Evolutionary conservation across 2,797 vertebrate genomes (phyloP).

Genomic region (Cichlasoma orientale): DNA sequence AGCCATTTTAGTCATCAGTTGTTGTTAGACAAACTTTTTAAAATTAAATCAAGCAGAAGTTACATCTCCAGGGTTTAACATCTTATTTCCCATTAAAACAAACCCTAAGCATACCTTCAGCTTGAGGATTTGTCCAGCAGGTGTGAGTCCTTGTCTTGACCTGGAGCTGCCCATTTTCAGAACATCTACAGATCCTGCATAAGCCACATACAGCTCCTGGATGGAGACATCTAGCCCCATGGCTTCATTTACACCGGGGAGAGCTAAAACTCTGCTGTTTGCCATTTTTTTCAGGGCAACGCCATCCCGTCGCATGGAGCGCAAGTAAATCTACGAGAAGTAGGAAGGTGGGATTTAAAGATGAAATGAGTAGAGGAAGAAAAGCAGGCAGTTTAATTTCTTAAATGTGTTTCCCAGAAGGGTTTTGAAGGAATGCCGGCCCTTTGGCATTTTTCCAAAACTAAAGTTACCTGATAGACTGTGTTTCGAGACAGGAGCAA

Average conservation of each 20-base stretch:
- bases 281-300: conserved; percentile 77
- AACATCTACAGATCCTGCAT: conserved; percentile 77
- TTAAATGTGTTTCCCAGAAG: not conserved
- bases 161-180: conserved; percentile 74
- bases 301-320: conserved; percentile 68
- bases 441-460: not conserved
- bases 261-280: conserved; percentile 61
- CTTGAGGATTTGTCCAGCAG: conserved; percentile 72
- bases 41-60: not conserved
- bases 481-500: conserved; percentile 77
- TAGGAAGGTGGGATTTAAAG: not conserved
- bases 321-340: conserved; percentile 82
- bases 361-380: not conserved
- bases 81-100: not conserved
- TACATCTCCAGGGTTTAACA: not conserved
- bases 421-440: not conserved
- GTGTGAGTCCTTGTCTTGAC: conserved; percentile 62
- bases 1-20: not conserved
- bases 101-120: conserved; percentile 54
- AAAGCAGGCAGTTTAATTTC: not conserved
- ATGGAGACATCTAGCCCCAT: conserved; percentile 78
- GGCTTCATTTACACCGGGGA: conserved; percentile 78
- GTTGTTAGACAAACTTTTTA: not conserved
- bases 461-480: conserved; percentile 82
- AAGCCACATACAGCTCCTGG: conserved; percentile 83